These are phyloP conservation scores for Aphelenchoides besseyi DNA, from an alignment of 1,140 invertebrate species.

Conservation along the genomic window DNA sequence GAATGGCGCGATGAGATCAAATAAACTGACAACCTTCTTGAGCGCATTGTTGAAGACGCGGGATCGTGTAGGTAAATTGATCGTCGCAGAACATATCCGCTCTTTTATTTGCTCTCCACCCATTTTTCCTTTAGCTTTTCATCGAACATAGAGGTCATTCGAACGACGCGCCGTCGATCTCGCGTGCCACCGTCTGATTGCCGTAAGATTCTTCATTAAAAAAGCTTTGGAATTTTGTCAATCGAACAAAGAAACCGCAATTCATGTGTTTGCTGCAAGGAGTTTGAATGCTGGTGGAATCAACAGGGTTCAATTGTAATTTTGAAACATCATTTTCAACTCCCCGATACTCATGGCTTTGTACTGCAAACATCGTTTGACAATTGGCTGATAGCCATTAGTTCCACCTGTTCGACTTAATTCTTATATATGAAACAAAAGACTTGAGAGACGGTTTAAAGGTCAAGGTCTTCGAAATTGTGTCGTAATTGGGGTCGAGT, in stretches of 20 bases:
- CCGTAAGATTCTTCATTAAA: neutral
- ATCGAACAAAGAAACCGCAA: no score
- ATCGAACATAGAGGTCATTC: neutral
- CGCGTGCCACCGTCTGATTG: neutral
- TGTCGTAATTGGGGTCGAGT: neutral
- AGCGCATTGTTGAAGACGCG: neutral
- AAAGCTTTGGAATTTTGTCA: no score
- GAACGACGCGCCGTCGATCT: neutral
- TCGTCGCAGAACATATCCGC: neutral
- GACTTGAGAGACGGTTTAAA: no score
- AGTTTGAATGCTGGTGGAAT: no score
- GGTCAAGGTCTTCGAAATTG: neutral
- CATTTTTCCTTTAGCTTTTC: slow-evolving; percentile 1
- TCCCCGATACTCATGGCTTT: no score
- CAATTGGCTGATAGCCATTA: no score
- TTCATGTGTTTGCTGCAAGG: no score
- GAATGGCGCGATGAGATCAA: neutral
- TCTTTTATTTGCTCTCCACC: slow-evolving; percentile 5
- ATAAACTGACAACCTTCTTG: neutral
- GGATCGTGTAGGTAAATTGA: neutral
- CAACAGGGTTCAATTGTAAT: no score
- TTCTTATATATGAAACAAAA: no score
- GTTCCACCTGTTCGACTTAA: no score
- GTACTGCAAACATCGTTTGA: no score
- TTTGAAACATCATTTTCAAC: no score